Percentiles rank a stretch among this genome's conserved stretches.
phyloP scores from a whole-genome alignment of 2,113 vertebrate genomes.

The Antidorcas marsupialis region DNA sequence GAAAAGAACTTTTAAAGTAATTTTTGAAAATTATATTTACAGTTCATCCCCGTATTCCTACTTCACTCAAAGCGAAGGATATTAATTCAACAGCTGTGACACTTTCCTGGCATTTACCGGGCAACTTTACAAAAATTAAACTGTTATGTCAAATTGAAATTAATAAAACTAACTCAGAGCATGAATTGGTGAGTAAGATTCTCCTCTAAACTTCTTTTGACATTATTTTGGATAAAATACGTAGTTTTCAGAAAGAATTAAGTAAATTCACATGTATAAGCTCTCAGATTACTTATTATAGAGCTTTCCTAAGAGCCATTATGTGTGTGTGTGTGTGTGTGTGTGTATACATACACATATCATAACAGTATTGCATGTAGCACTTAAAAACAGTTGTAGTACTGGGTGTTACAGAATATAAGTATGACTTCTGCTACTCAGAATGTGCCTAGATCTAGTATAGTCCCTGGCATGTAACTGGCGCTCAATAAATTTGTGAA shows the following conservation, averaged over 20 bases:
- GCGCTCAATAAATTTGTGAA: neutral
- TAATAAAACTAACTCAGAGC: conserved; percentile 27
- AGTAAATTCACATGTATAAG: neutral
- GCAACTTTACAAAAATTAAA: conserved; percentile 76
- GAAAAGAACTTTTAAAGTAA: neutral
- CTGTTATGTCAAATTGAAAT: conserved; percentile 81
- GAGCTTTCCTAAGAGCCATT: neutral
- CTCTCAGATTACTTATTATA: neutral
- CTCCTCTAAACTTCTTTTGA: neutral
- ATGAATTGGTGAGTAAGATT: conserved; percentile 76
- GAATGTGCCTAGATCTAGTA: neutral
- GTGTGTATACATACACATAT: neutral
- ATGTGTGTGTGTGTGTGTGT: neutral
- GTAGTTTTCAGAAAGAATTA: neutral
- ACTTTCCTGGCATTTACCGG: conserved; percentile 78
- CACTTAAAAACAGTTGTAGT: neutral
- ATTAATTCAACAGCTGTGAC: conserved; percentile 65
- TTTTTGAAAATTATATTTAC: conserved; percentile 50
- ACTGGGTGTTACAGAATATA: neutral
- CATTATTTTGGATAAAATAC: neutral
- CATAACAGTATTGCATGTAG: neutral
- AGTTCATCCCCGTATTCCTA: conserved; percentile 79
- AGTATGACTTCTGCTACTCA: neutral
- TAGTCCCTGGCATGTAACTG: neutral
- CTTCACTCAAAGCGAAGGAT: conserved; percentile 70